Evolutionary conservation across 2,888 invertebrate species (phyloP), one percentile per base, ranked within the genome.

Genomic region (Agrilus biguttatus): DNA sequence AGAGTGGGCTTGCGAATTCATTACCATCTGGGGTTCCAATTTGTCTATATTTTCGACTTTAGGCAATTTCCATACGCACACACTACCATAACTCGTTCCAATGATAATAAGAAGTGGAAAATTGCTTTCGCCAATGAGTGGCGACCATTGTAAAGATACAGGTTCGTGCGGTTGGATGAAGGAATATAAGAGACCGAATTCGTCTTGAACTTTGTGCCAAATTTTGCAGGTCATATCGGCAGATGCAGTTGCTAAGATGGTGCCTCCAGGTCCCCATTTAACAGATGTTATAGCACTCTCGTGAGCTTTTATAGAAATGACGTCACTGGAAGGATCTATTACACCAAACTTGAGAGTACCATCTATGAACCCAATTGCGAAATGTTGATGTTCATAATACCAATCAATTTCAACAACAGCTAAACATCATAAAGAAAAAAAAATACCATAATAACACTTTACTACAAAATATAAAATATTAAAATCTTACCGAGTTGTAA

Each of bases 301-400:
- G 51, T 70, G 70, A 0, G 66, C 68, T 45, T 60, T 59, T 3
- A 62, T 47, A 3, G 62, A 61, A 23, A 62, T 53, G 10, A 64
- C 56, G 33, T 60, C 59, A 21, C 52, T 54, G 41, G 61, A 59
- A 36, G 60, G 52, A 47, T 63, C 56, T 41, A 66, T 53, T 41
- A 60, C 57, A 28, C 68, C 68, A 32, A 73, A 51, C 51, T 67
- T 67, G 3, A 73, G 55, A 12, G 65, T 62, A 2, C 77, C 77
- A 58, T 76, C 74, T 38, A 66, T 62, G 54, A 69, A 77, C 8
- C 69, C 74, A 12, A 76, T 66, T 13, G 72, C 72, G 59, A 74
- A 75, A 33, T 66, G 61, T 44, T 67, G 64, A 39, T 73, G 70
- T 54, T 74, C 73, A 49, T 71, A 66, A 51, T 65, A 66, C 76